Percentiles rank a stretch among this genome's conserved stretches.
Evolutionary conservation across 2,888 invertebrate genomes (phyloP).

Genomic region (Prosapia bicincta): DNA sequence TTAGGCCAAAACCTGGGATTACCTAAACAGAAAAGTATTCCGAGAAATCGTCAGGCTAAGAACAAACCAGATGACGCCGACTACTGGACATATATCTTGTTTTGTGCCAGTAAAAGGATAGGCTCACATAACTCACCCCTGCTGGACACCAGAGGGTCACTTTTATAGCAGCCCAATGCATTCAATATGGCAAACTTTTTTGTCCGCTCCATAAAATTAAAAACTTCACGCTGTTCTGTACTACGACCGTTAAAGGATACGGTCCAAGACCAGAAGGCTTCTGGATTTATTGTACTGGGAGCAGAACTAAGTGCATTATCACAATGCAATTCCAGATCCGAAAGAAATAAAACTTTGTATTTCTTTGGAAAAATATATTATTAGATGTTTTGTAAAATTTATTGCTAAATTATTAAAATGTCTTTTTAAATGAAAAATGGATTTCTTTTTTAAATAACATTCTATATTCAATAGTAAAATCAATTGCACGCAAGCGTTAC

Average conservation of each 20-base stretch:
- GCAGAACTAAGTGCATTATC: too few species aligned
- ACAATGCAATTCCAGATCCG: too few species aligned
- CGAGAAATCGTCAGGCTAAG: neutral
- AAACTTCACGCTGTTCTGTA: neutral
- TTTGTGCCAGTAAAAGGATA: neutral
- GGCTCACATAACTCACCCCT: neutral
- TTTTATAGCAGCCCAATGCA: neutral
- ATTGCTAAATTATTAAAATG: too few species aligned
- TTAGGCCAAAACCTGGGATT: neutral
- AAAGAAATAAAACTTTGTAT: too few species aligned
- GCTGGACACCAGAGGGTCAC: neutral
- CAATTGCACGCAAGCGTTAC: too few species aligned
- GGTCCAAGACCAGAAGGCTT: neutral
- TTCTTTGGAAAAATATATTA: too few species aligned
- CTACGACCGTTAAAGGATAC: neutral
- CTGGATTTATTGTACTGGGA: neutral
- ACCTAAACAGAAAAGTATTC: neutral
- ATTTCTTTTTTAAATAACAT: too few species aligned
- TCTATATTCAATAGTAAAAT: too few species aligned
- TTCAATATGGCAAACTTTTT: neutral
- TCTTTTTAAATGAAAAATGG: too few species aligned
- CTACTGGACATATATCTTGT: neutral
- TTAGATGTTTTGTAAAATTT: too few species aligned
- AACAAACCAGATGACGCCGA: neutral
- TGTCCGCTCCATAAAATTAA: neutral